Evolutionary conservation across 2,113 vertebrate genomes (phyloP).

Genomic region (Psittacula cyanocephala): DNA sequence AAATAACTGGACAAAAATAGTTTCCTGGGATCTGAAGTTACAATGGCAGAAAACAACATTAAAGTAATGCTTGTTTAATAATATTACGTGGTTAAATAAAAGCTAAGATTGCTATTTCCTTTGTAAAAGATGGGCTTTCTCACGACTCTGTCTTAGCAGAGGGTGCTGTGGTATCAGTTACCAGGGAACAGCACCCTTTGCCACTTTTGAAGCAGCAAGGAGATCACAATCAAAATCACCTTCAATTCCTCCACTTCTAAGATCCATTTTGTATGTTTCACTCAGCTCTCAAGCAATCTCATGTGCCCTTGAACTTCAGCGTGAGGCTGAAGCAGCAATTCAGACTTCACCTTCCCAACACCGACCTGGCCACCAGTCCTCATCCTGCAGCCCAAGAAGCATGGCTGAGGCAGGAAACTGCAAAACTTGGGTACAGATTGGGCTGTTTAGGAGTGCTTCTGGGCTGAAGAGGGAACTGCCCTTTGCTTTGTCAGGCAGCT

Average conservation of each 20-base stretch:
- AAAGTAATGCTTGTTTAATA: neutral
- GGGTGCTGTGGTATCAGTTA: neutral
- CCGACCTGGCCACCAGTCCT: neutral
- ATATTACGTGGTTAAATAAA: neutral
- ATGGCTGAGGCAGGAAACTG: neutral
- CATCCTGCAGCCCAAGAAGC: neutral
- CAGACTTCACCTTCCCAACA: neutral
- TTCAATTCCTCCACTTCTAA: neutral
- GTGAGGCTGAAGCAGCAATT: neutral
- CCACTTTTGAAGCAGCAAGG: neutral
- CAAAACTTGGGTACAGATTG: neutral
- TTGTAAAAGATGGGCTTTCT: neutral
- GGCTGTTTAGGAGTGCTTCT: neutral
- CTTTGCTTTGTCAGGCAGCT: neutral
- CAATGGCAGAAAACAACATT: neutral
- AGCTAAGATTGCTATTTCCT: neutral
- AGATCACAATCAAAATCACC: neutral
- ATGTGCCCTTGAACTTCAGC: neutral
- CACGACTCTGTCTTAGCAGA: neutral
- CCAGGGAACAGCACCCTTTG: neutral
- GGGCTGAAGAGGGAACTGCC: neutral
- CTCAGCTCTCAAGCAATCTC: neutral
- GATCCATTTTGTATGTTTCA: rapidly evolving
- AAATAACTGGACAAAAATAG: neutral
- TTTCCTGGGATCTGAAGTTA: neutral